phyloP scores from a whole-genome alignment of 2,888 invertebrate genomes.

The Hemithea aestivaria region DNA sequence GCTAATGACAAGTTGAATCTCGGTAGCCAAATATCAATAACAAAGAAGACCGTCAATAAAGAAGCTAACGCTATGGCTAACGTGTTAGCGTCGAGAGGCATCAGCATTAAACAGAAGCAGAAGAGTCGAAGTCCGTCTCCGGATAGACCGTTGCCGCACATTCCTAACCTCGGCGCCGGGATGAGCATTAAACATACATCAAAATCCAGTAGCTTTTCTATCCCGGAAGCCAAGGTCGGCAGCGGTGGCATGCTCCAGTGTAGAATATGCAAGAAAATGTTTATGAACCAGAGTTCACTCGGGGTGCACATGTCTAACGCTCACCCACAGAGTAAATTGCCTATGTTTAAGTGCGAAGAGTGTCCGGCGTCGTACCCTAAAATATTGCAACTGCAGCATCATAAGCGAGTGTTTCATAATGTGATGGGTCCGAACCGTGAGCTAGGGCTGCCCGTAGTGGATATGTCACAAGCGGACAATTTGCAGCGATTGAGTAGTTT shows the following conservation, averaged over 20 bases:
- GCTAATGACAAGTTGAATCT: conserved; percentile 80
- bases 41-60: conserved; percentile 81
- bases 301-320: conserved; percentile 61
- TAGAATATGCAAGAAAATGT: conserved; percentile 70
- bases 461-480: conserved; percentile 83
- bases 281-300: conserved; percentile 60
- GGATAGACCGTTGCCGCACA: conserved; percentile 64
- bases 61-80: conserved; percentile 88
- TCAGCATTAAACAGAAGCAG: conserved; percentile 85
- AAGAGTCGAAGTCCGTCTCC: conserved; percentile 70
- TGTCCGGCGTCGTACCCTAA: conserved; percentile 87
- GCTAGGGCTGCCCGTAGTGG: conserved; percentile 85
- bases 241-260: conserved; percentile 62
- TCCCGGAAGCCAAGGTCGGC: conserved; percentile 66
- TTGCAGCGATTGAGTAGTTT: conserved; percentile 81
- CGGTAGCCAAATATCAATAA: conserved; percentile 86
- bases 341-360: conserved; percentile 81
- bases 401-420: conserved; percentile 73
- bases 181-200: conserved; percentile 77
- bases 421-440: conserved; percentile 73
- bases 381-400: conserved; percentile 82
- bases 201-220: conserved; percentile 60
- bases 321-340: conserved; percentile 59
- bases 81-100: conserved; percentile 86
- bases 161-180: conserved; percentile 71